Conservation (phyloP, 2,797 vertebrate species). For the Hafferia zeledoni region DNA sequence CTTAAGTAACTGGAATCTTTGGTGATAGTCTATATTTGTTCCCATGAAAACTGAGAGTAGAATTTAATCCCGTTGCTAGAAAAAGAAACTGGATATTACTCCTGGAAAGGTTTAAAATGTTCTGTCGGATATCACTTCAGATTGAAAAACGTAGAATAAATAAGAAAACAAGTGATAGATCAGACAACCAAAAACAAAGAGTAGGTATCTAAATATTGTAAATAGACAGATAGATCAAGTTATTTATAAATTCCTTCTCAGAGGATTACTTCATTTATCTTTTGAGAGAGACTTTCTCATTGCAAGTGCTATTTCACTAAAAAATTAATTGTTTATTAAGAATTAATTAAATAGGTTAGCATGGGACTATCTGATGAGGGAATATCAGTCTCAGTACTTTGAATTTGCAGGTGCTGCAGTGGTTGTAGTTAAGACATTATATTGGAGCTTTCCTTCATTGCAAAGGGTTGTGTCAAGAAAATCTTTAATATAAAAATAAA, state of each 20-base stretch:
- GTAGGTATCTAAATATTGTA: constrained; percentile 54
- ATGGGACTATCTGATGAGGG: constrained; percentile 64
- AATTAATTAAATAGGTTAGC: constrained; percentile 72
- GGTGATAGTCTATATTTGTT: not conserved
- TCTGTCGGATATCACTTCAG: constrained; percentile 6
- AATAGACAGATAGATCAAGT: constrained; percentile 11
- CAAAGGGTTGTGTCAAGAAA: constrained; percentile 69
- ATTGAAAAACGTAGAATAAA: constrained; percentile 25
- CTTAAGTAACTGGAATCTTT: constrained; percentile 11
- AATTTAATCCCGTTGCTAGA: not conserved
- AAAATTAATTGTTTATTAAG: constrained; percentile 77
- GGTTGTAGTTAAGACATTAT: constrained; percentile 70
- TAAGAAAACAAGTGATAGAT: constrained; percentile 15
- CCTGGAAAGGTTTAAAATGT: constrained; percentile 17
- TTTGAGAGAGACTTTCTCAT: constrained; percentile 64
- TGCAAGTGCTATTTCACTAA: constrained; percentile 65
- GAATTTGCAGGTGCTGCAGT: constrained; percentile 52
- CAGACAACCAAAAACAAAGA: constrained; percentile 22
- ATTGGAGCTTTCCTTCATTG: constrained; percentile 57
- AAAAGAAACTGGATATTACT: not conserved
- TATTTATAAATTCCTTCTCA: constrained; percentile 51
- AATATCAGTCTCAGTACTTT: constrained; percentile 68
- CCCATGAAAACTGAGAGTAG: not conserved
- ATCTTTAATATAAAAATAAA: constrained; percentile 81
- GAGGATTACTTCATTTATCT: constrained; percentile 66